Evolutionary conservation across 2,888 invertebrate genomes (phyloP).

Genomic region (Agrochola lota): DNA sequence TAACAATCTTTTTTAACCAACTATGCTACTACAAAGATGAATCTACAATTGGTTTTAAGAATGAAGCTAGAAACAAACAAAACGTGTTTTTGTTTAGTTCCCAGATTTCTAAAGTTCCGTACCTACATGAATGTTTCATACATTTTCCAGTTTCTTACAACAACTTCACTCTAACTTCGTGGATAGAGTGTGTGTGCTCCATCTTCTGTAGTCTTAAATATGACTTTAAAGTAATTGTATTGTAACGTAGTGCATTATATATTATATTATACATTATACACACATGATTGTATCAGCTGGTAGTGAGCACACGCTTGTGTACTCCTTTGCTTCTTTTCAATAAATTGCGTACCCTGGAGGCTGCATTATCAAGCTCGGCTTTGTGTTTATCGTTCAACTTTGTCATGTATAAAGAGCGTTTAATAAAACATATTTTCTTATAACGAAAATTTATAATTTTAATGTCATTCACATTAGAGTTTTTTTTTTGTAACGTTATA

Average conservation of each 20-base stretch:
- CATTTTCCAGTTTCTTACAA: constrained; percentile 42
- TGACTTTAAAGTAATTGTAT: constrained; percentile 55
- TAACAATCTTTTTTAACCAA: constrained; percentile 8
- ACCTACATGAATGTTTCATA: constrained; percentile 46
- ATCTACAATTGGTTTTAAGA: neutral
- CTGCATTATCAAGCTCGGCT: constrained; percentile 64
- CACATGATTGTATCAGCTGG: constrained; percentile 50
- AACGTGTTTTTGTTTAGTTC: constrained; percentile 30
- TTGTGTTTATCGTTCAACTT: constrained; percentile 65
- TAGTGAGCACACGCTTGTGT: constrained; percentile 38
- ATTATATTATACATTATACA: no score
- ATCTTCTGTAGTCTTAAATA: constrained; percentile 46
- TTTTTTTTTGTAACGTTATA: constrained; percentile 22
- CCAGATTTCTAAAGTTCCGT: constrained; percentile 22
- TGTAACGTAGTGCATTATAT: constrained; percentile 44
- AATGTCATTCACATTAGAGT: constrained; percentile 21
- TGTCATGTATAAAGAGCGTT: constrained; percentile 52
- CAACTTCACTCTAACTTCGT: constrained; percentile 35
- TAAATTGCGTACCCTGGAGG: constrained; percentile 63
- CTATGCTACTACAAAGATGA: neutral
- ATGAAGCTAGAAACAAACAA: neutral
- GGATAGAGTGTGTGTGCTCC: constrained; percentile 33
- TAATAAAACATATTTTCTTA: constrained; percentile 38
- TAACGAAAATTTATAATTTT: constrained; percentile 32
- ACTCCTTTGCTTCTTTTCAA: constrained; percentile 54